A percentile compares a stretch with the other conserved stretches of the same genome.
These are phyloP conservation scores for Pomatorhinus ruficollis DNA, from an alignment of 2,113 vertebrate species.

Conservation along the genomic window DNA sequence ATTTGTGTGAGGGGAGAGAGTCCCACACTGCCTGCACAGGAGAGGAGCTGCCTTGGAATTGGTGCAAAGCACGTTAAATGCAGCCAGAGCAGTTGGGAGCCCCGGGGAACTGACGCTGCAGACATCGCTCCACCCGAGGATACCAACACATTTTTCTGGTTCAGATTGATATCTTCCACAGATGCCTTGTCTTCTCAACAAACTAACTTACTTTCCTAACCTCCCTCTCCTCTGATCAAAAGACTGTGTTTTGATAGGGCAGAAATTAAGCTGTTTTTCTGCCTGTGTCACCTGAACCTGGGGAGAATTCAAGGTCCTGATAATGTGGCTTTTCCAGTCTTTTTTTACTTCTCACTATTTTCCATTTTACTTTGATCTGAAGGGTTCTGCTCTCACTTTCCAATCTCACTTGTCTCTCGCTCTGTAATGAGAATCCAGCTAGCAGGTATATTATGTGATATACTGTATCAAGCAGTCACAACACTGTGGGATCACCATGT, in stretches of 20 bases:
- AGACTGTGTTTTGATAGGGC: background rate
- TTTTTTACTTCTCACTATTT: conserved; percentile 1
- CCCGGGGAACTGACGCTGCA: background rate
- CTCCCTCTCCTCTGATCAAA: background rate
- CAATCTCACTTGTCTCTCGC: conserved; percentile 9
- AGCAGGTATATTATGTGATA: conserved; percentile 17
- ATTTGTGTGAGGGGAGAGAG: background rate
- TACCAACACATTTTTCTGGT: background rate
- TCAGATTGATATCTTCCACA: background rate
- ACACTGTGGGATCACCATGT: background rate
- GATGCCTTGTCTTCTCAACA: conserved; percentile 6
- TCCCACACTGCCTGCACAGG: fast-evolving
- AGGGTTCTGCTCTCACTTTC: conserved; percentile 17
- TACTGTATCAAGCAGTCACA: background rate
- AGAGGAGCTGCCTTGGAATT: background rate
- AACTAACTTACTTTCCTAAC: background rate
- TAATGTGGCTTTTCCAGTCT: conserved; percentile 5
- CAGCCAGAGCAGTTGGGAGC: background rate
- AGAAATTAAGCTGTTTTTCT: background rate
- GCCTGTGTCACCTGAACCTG: background rate
- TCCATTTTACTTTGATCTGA: conserved; percentile 22
- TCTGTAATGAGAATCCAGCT: background rate
- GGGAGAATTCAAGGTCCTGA: background rate
- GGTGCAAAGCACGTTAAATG: background rate
- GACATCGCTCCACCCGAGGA: background rate